These are phyloP conservation scores for Acipenser transmontanus DNA, from an alignment of 2,797 vertebrate species.

Conservation along the genomic window DNA sequence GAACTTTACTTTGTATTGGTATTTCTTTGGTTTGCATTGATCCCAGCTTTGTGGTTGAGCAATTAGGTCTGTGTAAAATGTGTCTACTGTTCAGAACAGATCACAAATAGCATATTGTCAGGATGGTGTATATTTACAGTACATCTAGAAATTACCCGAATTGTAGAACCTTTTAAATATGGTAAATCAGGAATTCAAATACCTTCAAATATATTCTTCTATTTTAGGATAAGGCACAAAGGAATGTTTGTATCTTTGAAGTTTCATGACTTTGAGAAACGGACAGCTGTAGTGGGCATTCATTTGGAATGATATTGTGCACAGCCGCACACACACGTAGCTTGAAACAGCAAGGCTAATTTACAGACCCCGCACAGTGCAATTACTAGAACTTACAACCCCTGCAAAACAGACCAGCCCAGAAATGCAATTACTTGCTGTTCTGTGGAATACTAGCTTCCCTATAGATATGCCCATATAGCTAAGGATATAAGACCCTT, in stretches of 20 bases:
- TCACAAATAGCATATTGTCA: background rate
- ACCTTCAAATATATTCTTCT: background rate
- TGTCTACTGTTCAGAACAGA: too few relatives aligned
- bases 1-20: too few relatives aligned
- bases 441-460: too few relatives aligned
- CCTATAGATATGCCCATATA: too few relatives aligned
- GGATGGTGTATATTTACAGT: background rate
- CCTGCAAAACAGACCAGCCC: background rate
- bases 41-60: too few relatives aligned
- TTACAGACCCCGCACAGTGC: background rate
- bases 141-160: background rate
- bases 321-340: background rate
- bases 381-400: background rate
- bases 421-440: background rate
- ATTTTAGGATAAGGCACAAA: background rate
- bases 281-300: background rate
- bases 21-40: too few relatives aligned
- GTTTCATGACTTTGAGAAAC: background rate
- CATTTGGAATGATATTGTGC: background rate
- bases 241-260: background rate
- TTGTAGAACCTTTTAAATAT: background rate
- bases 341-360: background rate
- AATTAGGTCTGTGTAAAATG: too few relatives aligned
- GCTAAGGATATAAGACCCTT: too few relatives aligned
- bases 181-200: background rate